These are phyloP conservation scores for Gymnocypris eckloni DNA, from an alignment of 2,797 vertebrate species.

Conservation along the genomic window DNA sequence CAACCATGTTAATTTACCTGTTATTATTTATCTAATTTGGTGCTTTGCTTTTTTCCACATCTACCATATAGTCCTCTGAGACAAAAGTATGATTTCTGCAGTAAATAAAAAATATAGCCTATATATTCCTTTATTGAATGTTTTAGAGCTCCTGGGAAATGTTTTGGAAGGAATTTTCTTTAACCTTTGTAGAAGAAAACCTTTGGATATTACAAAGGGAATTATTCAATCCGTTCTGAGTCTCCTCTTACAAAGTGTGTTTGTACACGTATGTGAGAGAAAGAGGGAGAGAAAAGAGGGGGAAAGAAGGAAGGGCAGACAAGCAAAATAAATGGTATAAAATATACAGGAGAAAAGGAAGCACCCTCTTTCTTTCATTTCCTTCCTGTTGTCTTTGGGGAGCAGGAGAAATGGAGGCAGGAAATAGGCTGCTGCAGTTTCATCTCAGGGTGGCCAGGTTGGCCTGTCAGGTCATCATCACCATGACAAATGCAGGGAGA, in stretches of 20 bases:
- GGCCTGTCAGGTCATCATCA: conserved; percentile 60
- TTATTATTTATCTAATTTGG: not conserved
- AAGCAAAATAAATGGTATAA: conserved; percentile 52
- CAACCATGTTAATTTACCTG: not conserved
- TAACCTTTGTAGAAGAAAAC: conserved; percentile 60
- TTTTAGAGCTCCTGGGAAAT: conserved; percentile 60
- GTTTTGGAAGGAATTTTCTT: conserved; percentile 61
- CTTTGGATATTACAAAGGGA: conserved; percentile 65
- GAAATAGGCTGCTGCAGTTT: conserved; percentile 62
- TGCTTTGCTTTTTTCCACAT: not conserved
- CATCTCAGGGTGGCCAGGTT: conserved; percentile 57
- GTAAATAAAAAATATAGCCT: conserved; percentile 12
- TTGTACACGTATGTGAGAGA: conserved; percentile 38
- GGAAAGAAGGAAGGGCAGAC: conserved; percentile 4
- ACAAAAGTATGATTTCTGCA: conserved; percentile 51
- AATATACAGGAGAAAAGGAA: conserved; percentile 58
- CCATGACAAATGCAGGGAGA: conserved; percentile 48
- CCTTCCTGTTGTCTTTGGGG: conserved; percentile 65
- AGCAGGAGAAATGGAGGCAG: conserved; percentile 64
- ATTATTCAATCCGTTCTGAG: conserved; percentile 68
- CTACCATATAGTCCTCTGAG: not conserved
- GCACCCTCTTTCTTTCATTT: conserved; percentile 68
- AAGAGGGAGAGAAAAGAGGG: not conserved
- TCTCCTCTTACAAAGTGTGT: conserved; percentile 57
- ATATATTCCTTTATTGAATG: conserved; percentile 59